These are phyloP conservation scores for Spilarctia lutea DNA, from an alignment of 2,888 invertebrate genomes.

Conservation along the genomic window DNA sequence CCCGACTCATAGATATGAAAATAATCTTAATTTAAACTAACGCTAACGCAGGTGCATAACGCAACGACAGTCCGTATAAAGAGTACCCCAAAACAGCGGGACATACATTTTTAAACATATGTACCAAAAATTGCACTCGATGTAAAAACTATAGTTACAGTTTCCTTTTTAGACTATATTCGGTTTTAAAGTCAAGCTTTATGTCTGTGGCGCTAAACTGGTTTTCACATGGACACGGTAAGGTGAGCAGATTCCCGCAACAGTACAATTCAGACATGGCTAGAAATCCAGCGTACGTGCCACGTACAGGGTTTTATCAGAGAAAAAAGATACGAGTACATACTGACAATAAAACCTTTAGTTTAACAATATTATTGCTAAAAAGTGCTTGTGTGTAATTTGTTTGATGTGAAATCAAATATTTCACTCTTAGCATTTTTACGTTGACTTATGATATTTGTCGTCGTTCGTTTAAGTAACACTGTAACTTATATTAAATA, in stretches of 20 bases:
- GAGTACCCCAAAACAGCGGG: background rate
- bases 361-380: background rate
- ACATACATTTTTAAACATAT: background rate
- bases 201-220: slow-evolving; percentile 59
- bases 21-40: too few species aligned
- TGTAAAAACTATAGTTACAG: slow-evolving; percentile 39
- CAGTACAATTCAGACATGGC: slow-evolving; percentile 60
- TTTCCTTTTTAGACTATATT: slow-evolving; percentile 42
- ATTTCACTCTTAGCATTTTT: background rate
- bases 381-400: background rate
- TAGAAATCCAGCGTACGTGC: slow-evolving; percentile 40
- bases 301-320: slow-evolving; percentile 26
- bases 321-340: slow-evolving; percentile 5
- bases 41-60: too few species aligned
- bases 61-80: background rate
- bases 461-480: background rate
- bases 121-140: slow-evolving; percentile 20
- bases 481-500: background rate
- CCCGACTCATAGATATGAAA: background rate
- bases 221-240: slow-evolving; percentile 47
- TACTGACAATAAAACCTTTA: background rate
- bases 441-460: background rate
- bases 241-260: slow-evolving; percentile 55
- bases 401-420: background rate
- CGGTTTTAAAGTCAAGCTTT: slow-evolving; percentile 56